Base-by-base conservation (phyloP, 2,797 vertebrate genomes). In the Saxicola maurus region DNA sequence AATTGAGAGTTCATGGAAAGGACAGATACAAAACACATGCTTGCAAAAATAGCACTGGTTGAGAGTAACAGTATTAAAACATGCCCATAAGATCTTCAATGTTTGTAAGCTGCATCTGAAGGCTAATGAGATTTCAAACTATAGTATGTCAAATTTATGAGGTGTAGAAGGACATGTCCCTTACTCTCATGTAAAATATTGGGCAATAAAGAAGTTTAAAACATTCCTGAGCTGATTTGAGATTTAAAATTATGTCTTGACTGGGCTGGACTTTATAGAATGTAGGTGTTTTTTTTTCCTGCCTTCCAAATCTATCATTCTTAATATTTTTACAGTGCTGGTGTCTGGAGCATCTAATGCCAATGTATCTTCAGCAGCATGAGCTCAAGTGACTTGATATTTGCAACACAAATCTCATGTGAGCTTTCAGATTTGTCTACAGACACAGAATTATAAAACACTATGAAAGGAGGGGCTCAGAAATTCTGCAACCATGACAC, bases 111-210 rank as follows among this genome's bases (percentile, higher is more conserved):
- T 89, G 37, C 77, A 89, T 90, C 79, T 95, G 90, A 91, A 85
- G 25, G 59, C 81, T 94, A 89, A 83, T 69, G 59, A 94, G 71
- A 79, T 84, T 90, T 91, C 82, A 65, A 64, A 93, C 77, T 90
- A 89, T 64, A 89, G 28, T 89, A 87, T 75, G 75, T 87, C 86
- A 84, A 76, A 57, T 96, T 96, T 95, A 95, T 71, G 90, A 95
- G 94, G 92, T 95, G 94, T 76, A 76, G 65, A 90, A 93, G 43
- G 78, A 96, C 64, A 87, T 57, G 24, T 89, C 40, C 88, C 82
- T 91, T 92, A 91, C 43, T 46, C 62, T 75, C 55, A 55, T 53
- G 37, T 62, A 74, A 91, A 91, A 90, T 94, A 95, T 81, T 91
- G 82, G 46, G 65, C 80, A 85, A 65, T 91, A 94, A 95, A 88